A percentile compares a stretch with the other conserved stretches of the same genome.
phyloP scores from a whole-genome alignment of 1,140 invertebrate species.

The Orchesella cincta region DNA sequence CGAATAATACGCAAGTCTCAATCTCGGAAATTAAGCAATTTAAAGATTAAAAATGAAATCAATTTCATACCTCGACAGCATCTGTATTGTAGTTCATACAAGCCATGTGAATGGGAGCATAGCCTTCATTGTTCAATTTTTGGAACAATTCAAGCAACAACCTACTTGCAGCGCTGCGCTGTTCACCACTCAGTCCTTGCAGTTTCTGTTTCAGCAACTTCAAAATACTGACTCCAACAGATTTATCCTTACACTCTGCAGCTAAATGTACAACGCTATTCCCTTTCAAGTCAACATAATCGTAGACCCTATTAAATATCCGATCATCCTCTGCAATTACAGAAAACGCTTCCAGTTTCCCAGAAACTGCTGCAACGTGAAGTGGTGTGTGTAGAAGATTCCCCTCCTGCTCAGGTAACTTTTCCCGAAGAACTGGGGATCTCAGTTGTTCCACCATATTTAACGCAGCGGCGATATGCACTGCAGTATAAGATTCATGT shows the following conservation, averaged over 20 bases:
- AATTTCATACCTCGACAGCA: constrained; percentile 6
- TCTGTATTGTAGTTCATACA: constrained; percentile 2
- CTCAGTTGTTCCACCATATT: constrained; percentile 5
- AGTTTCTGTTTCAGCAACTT: not conserved
- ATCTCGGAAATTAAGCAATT: not conserved
- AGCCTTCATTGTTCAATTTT: constrained; percentile 5
- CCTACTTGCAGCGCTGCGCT: not conserved
- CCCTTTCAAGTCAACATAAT: not conserved
- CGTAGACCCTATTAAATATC: not conserved
- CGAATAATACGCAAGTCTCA: not conserved
- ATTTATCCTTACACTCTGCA: not conserved
- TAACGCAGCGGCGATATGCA: not conserved
- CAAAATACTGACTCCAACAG: not conserved
- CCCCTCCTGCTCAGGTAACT: constrained; percentile 36
- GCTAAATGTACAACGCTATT: constrained; percentile 16
- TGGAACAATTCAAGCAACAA: not conserved
- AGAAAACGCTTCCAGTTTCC: constrained; percentile 1
- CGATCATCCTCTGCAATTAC: not conserved
- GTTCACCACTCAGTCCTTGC: not conserved
- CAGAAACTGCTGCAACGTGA: constrained; percentile 37
- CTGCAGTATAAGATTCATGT: not conserved
- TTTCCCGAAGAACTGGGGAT: not conserved
- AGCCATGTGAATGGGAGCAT: constrained; percentile 6
- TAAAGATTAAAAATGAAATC: not conserved
- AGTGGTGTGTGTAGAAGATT: constrained; percentile 37